A percentile compares a stretch with the other conserved stretches of the same genome.
Conservation (phyloP, 2,888 invertebrate species). For the Phalera bucephala region DNA sequence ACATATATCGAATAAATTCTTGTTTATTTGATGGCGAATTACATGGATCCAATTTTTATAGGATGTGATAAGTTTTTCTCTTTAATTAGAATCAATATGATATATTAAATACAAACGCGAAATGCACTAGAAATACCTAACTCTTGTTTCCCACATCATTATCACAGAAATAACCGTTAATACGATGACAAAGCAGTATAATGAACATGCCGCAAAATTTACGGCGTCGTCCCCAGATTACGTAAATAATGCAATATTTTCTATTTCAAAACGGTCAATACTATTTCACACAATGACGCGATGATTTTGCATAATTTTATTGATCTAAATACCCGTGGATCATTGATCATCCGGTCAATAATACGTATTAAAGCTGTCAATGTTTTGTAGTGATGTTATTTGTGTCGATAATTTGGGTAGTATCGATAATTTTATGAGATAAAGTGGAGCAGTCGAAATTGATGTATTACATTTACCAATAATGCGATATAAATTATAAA, state of each 20-base stretch:
- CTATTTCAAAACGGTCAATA: constrained; percentile 63
- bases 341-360: constrained; percentile 78
- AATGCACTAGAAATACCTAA: too few relatives aligned
- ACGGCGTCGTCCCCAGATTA: constrained; percentile 22
- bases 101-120: too few relatives aligned
- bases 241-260: constrained; percentile 41
- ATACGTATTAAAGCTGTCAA: constrained; percentile 65
- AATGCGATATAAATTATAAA: too few relatives aligned
- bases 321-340: constrained; percentile 76
- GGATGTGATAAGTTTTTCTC: too few relatives aligned
- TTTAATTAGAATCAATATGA: too few relatives aligned
- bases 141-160: constrained; percentile 3
- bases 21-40: too few relatives aligned
- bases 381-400: constrained; percentile 41
- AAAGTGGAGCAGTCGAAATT: too few relatives aligned
- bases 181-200: constrained; percentile 25
- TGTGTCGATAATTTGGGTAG: constrained; percentile 8
- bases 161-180: constrained; percentile 33
- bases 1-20: too few relatives aligned
- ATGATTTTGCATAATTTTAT: constrained; percentile 82
- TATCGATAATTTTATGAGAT: neutral
- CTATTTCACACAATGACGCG: constrained; percentile 51
- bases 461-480: too few relatives aligned
- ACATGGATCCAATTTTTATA: too few relatives aligned
- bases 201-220: constrained; percentile 18